Evolutionary conservation across 2,888 invertebrate genomes (phyloP), one percentile per base, ranked within the genome.

Genomic region (Elegia similella): DNA sequence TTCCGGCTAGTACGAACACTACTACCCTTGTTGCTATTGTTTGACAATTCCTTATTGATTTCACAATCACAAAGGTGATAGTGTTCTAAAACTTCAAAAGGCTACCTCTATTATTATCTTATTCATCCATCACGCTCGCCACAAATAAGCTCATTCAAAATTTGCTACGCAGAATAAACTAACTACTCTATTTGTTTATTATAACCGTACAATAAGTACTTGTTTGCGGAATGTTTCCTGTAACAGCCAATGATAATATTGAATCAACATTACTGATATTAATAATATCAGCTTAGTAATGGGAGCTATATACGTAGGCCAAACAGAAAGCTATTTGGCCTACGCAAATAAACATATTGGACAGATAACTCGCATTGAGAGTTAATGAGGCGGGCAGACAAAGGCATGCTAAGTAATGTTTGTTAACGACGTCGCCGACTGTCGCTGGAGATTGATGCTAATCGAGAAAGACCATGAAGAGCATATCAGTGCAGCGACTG

Each of bases 1-100:
- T 82, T 85, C 84, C 86, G 83, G 76, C 69, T 62, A 63, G 57
- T 64, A 59, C 42, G 48, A 65, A 68, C 62, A 64, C 59, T 58
- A 56, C 58, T 58, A 56, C 58, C 57, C 53, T 60, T 52, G 23
- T 8, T 46, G 8, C 15, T 38, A 38, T 38, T 38, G 38, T 38
- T 38, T 38, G n/a, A 6, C 50, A 50, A 50, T 50, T 50, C 34
- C 34, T 50, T 50, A 48, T 50, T 38, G 15, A 15, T 15, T 15
- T 32, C 7, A 32, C 34, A 34, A 34, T 15, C 38, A 38, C 3
- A 38, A 38, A 38, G 12, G 8, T 0, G n/a, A 38, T 46, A 6
- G 23, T 12, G 23, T 23, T 5, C 13, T 12, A 38, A 38, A 44
- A 16, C 16, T 44, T 17, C 16, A 10, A 17, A 44, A 44, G n/a